A percentile compares a stretch with the other conserved stretches of the same genome.
phyloP scores from a whole-genome alignment of 2,888 invertebrate species.

The Epinotia bilunana region DNA sequence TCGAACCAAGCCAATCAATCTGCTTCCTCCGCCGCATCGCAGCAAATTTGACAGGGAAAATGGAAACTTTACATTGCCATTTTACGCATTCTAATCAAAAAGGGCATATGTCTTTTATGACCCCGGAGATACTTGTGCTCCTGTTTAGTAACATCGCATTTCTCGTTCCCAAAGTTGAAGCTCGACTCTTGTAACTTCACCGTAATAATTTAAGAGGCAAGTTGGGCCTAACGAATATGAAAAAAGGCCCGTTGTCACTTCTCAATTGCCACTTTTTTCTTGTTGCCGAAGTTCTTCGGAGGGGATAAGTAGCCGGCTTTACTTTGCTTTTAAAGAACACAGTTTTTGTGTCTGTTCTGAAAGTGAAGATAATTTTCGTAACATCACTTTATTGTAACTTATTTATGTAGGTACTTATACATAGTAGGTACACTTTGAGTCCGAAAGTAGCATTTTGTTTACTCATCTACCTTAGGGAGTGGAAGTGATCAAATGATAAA shows the following conservation, averaged over 20 bases:
- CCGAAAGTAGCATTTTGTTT: no score
- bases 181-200: constrained; percentile 47
- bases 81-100: constrained; percentile 17
- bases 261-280: constrained; percentile 49
- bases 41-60: constrained; percentile 54
- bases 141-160: constrained; percentile 17
- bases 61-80: constrained; percentile 63
- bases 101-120: constrained; percentile 33
- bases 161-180: constrained; percentile 38
- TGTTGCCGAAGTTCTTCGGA: constrained; percentile 45
- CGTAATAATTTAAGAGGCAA: constrained; percentile 53
- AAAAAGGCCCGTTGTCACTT: constrained; percentile 46
- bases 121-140: constrained; percentile 16
- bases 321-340: constrained; percentile 45
- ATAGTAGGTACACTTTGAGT: no score
- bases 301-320: constrained; percentile 48
- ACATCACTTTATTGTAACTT: not conserved
- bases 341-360: constrained; percentile 35
- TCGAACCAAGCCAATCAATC: constrained; percentile 47
- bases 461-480: no score
- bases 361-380: constrained; percentile 40
- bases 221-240: constrained; percentile 51
- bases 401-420: not conserved
- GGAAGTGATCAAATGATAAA: not conserved
- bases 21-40: constrained; percentile 42